phyloP scores from a whole-genome alignment of 2,888 invertebrate genomes.

The Antitype chi region DNA sequence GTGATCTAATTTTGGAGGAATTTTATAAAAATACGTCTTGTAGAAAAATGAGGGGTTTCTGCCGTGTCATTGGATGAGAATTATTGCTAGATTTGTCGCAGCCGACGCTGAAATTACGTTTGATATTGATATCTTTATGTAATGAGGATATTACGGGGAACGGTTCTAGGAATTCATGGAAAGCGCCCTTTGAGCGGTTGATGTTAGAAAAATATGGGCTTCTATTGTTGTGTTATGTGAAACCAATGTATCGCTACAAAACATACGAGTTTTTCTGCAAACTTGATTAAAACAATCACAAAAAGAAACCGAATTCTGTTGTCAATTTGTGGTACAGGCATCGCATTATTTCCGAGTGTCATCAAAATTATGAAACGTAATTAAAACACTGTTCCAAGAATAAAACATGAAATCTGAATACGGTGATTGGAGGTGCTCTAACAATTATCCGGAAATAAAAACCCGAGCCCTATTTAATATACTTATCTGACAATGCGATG shows the following conservation, averaged over 20 bases:
- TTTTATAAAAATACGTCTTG: conserved; percentile 70
- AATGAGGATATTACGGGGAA: conserved; percentile 42
- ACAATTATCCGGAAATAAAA: neutral
- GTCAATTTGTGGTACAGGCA: no score
- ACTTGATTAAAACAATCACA: neutral
- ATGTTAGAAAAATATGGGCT: conserved; percentile 21
- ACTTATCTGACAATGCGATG: neutral
- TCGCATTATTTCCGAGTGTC: neutral
- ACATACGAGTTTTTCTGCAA: neutral
- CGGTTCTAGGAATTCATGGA: conserved; percentile 11
- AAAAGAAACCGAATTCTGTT: no score
- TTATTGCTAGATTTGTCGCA: conserved; percentile 62
- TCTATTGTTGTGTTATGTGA: conserved; percentile 1
- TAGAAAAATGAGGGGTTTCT: conserved; percentile 60
- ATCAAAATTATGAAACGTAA: neutral
- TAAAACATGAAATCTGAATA: neutral
- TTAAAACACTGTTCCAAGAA: neutral
- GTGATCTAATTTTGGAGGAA: conserved; percentile 74
- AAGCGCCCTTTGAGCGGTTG: conserved; percentile 17
- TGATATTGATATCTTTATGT: conserved; percentile 62
- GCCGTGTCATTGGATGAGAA: conserved; percentile 46
- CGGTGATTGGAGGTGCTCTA: neutral
- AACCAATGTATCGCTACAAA: neutral
- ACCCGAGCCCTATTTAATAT: neutral
- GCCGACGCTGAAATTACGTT: conserved; percentile 54